phyloP scores from a whole-genome alignment of 2,797 vertebrate species.

The Danio kyathit region DNA sequence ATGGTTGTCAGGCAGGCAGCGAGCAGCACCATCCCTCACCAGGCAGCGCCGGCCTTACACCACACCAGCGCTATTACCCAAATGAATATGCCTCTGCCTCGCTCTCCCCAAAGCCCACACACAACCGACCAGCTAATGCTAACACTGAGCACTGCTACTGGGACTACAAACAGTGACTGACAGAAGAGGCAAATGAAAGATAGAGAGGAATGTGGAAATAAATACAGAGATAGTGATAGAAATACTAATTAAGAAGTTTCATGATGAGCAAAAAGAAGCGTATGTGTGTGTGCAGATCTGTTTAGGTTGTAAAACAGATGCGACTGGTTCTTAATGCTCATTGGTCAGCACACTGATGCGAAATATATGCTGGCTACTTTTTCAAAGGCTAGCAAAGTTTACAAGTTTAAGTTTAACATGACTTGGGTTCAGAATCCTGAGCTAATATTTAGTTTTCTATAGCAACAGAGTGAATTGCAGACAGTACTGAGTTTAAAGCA shows the following conservation, averaged over 20 bases:
- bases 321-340: background rate
- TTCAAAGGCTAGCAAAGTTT: background rate
- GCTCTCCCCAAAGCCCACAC: slow-evolving; percentile 67
- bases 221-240: slow-evolving; percentile 38
- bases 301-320: background rate
- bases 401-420: no score
- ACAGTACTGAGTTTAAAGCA: no score
- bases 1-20: slow-evolving; percentile 92
- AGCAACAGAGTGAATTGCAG: no score
- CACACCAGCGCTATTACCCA: slow-evolving; percentile 98
- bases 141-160: slow-evolving; percentile 56
- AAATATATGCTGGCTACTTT: slow-evolving; percentile 3
- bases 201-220: slow-evolving; percentile 46
- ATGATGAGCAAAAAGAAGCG: background rate
- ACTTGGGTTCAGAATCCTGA: background rate
- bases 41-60: slow-evolving; percentile 87
- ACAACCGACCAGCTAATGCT: slow-evolving; percentile 50
- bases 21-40: slow-evolving; percentile 99
- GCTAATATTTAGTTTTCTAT: background rate
- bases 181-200: slow-evolving; percentile 56
- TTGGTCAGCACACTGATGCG: background rate
- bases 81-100: slow-evolving; percentile 99
- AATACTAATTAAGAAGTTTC: slow-evolving; percentile 56
- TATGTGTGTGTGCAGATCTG: background rate
- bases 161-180: slow-evolving; percentile 17